These are phyloP conservation scores for Semnornis frantzii DNA, from an alignment of 2,113 vertebrate species.

Conservation along the genomic window DNA sequence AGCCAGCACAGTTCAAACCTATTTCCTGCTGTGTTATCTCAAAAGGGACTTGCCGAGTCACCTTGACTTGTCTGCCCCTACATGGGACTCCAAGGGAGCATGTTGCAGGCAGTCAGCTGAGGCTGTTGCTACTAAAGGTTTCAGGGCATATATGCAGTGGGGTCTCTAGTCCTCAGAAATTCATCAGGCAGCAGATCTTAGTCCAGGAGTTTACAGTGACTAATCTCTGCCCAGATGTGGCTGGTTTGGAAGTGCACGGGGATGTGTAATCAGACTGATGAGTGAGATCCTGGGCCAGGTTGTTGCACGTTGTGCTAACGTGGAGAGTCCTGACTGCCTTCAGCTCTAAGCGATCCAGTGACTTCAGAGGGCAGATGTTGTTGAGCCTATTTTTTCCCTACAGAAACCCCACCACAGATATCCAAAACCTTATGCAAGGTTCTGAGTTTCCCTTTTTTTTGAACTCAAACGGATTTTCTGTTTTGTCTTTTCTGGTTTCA, in stretches of 20 bases:
- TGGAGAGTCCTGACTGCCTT: neutral
- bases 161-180: neutral
- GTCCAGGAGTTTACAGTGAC: neutral
- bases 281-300: neutral
- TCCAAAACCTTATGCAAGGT: neutral
- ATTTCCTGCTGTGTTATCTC: neutral
- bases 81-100: neutral
- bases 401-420: neutral
- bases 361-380: neutral
- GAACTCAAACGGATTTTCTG: neutral
- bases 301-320: rapidly evolving
- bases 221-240: neutral
- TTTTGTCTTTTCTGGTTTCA: neutral
- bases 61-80: neutral
- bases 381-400: neutral
- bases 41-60: neutral
- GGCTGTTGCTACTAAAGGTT: neutral
- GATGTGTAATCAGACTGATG: neutral
- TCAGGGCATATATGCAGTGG: neutral
- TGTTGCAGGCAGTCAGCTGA: neutral
- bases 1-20: neutral
- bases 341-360: neutral
- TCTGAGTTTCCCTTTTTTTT: neutral
- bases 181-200: neutral
- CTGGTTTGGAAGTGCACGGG: neutral